A percentile compares a stretch with the other conserved stretches of the same genome.
Conservation (phyloP, 2,113 vertebrate genomes). For the Sciurus niger region DNA sequence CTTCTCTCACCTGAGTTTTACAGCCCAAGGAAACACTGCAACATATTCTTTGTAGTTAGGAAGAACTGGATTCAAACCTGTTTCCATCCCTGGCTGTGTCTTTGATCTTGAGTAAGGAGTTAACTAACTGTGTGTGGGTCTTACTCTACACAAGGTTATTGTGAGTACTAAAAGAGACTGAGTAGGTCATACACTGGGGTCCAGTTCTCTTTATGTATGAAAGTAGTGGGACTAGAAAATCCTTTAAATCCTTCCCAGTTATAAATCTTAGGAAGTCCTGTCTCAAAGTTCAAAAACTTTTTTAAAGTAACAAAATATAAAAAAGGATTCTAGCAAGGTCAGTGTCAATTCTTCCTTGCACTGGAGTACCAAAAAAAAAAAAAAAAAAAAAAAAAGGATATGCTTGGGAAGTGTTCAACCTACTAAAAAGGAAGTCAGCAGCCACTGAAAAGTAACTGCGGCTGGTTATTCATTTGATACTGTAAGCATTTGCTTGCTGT, state of each 20-base stretch:
- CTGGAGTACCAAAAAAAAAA: background rate
- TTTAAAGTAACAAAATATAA: constrained; percentile 21
- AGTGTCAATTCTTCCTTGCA: constrained; percentile 48
- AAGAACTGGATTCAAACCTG: background rate
- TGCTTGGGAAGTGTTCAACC: background rate
- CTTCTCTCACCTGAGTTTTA: background rate
- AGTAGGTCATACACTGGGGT: background rate
- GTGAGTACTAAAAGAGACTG: background rate
- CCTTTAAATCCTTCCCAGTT: constrained; percentile 34
- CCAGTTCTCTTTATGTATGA: background rate
- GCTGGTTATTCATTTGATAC: constrained; percentile 74
- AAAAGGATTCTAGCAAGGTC: background rate
- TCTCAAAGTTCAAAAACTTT: background rate
- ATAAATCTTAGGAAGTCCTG: constrained; percentile 14
- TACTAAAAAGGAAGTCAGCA: constrained; percentile 59
- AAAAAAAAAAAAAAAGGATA: background rate
- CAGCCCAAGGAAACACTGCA: background rate
- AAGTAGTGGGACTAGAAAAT: constrained; percentile 4
- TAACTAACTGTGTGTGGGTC: background rate
- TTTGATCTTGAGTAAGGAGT: background rate
- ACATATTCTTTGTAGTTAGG: background rate
- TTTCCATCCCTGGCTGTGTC: background rate
- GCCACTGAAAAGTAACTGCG: constrained; percentile 10
- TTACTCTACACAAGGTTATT: background rate
- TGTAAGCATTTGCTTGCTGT: background rate